Conservation (phyloP, 2,113 vertebrate species). For the Tricholaema leucomelas region DNA sequence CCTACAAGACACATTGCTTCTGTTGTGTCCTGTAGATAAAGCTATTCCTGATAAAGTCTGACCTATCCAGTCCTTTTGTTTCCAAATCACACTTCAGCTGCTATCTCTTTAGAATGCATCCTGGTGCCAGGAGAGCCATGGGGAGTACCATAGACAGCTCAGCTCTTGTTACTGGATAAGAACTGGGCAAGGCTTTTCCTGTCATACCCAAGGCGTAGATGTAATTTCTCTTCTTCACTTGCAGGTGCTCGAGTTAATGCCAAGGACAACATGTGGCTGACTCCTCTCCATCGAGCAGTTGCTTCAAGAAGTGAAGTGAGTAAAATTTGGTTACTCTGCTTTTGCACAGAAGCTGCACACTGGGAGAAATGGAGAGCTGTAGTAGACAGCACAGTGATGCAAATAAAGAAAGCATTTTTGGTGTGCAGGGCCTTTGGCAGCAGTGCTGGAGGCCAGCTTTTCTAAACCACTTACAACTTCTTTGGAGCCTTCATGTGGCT, state of each 20-base stretch:
- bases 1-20: not conserved
- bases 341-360: not conserved
- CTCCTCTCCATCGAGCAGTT: conserved; percentile 93
- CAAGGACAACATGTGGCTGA: conserved; percentile 99
- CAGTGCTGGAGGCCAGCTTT: not conserved
- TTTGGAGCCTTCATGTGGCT: not conserved
- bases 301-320: conserved; percentile 94
- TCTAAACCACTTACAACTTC: not conserved
- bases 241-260: conserved; percentile 95
- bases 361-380: fast-evolving
- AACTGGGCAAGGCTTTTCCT: not conserved
- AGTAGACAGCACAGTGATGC: not conserved
- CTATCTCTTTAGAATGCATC: not conserved
- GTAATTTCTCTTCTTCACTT: conserved; percentile 64
- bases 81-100: fast-evolving
- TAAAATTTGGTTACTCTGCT: conserved; percentile 7
- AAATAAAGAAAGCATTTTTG: not conserved
- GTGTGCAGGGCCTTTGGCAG: not conserved
- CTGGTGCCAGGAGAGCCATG: not conserved
- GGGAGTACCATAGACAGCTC: fast-evolving
- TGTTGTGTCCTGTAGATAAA: not conserved
- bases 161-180: not conserved
- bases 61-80: not conserved
- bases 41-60: not conserved
- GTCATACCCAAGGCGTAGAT: not conserved